phyloP scores from a whole-genome alignment of 2,888 invertebrate genomes.

The Plagiodera versicolora region DNA sequence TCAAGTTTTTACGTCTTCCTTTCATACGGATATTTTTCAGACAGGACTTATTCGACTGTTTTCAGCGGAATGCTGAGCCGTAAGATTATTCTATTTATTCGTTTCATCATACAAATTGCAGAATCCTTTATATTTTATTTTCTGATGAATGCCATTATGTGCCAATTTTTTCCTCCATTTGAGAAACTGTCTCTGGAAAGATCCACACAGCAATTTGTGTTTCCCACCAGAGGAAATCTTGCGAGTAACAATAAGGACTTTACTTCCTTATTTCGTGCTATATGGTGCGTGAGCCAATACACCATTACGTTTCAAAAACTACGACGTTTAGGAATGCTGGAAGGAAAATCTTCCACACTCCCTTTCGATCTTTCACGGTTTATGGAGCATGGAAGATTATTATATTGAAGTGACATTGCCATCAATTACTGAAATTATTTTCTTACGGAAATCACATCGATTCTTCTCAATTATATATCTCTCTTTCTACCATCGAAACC shows the following conservation, averaged over 20 bases:
- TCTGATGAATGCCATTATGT: background rate
- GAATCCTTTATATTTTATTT: background rate
- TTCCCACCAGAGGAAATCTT: constrained; percentile 12
- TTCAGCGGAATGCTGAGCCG: background rate
- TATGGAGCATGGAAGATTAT: constrained; percentile 13
- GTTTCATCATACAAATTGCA: background rate
- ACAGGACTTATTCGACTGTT: background rate
- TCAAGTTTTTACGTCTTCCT: background rate
- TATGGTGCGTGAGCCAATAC: constrained; percentile 40
- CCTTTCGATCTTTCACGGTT: background rate
- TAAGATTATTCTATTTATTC: background rate
- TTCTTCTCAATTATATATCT: too few species aligned
- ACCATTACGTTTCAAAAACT: constrained; percentile 35
- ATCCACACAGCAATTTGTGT: background rate
- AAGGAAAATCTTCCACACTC: background rate
- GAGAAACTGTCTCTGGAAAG: background rate
- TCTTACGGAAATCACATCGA: too few species aligned
- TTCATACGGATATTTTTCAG: background rate
- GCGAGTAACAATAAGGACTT: constrained; percentile 30
- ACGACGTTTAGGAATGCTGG: constrained; percentile 30
- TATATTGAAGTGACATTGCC: background rate
- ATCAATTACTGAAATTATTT: background rate
- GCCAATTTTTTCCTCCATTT: constrained; percentile 6
- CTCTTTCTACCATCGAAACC: too few species aligned
- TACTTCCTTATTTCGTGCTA: constrained; percentile 40